Evolutionary conservation across 30 jellyfish, hydroid and myxozoan genomes (phyloP), one percentile per base, ranked within the genome.

Genomic region (Aurelia sp.): DNA sequence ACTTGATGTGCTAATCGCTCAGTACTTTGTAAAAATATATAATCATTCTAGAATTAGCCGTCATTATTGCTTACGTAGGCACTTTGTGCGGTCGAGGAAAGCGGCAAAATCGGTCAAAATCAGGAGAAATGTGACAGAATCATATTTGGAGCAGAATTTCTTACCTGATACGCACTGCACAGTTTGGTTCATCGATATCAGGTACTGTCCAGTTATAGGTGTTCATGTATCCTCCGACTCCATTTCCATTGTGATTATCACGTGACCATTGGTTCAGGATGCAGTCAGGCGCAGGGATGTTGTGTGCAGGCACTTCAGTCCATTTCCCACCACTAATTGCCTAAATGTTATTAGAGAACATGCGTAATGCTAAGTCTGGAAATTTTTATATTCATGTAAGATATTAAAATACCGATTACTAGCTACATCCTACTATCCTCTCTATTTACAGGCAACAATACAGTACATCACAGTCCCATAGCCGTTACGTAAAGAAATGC

Each of bases 161-260:
- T 3, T 76, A 94, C 90, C 99, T 81, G 51, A 89, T 73, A 6
- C 99, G 75, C 82, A 94, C 59, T 7, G 87, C 97, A 59, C 99
- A 94, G 51, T 89, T 81, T 31, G 74, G 86, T 31, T 88, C 91
- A 23, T 80, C 61, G 31, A 73, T 67, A 41, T 88, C 67, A 19
- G 97, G 97, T 1, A 94, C 91, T 27, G 97, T 94, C 99, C 99
- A 94, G 84, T 94, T 83, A 72, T 88, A 94, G 51, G 58, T 90
- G 77, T 88, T 88, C 85, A 97, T 90, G 60, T 19, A 73, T 13
- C 97, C 99, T 52, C 78, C 84, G 12, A 57, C 60, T 33, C 99
- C 99, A 81, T 94, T 94, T 19, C 99, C 99, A 64, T 76, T 66
- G 86, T 94, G 99, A 70, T 94, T 94, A 63, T 94, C 99, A 77